These are phyloP conservation scores for Trichoplax adhaerens DNA, from an alignment of 37 sponge, comb jelly and placozoan genomes.

Conservation along the genomic window DNA sequence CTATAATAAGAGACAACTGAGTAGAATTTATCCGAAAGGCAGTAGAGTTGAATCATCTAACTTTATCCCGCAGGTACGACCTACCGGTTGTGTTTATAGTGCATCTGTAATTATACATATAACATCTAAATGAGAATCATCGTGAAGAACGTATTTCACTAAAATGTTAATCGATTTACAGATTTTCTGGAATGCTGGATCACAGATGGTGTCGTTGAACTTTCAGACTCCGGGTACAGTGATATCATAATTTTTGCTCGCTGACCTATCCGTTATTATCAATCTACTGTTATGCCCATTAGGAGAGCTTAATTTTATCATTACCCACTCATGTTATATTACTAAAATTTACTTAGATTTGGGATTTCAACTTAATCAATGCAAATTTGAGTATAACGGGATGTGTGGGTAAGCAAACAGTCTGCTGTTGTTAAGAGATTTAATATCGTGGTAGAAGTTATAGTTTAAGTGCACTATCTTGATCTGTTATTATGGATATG, in stretches of 20 bases:
- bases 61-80: conserved; percentile 53
- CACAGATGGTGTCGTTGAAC: conserved; percentile 88
- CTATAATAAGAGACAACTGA: conserved; percentile 54
- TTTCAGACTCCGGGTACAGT: conserved; percentile 52
- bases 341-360: conserved; percentile 14
- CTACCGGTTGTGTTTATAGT: background rate
- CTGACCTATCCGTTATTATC: background rate
- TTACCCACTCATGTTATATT: too few species aligned
- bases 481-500: conserved; percentile 2
- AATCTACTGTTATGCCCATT: too few species aligned
- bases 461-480: background rate
- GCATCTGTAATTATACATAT: background rate
- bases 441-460: background rate
- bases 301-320: too few species aligned
- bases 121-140: too few species aligned
- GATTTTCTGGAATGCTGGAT: conserved; percentile 82
- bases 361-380: conserved; percentile 60
- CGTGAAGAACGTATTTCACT: too few species aligned
- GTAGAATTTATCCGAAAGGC: conserved; percentile 68
- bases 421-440: background rate
- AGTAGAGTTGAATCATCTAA: conserved; percentile 61
- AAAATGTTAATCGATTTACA: conserved; percentile 4
- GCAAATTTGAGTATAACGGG: conserved; percentile 71
- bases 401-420: conserved; percentile 18
- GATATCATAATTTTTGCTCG: background rate